Percentiles rank a stretch among this genome's conserved stretches.
phyloP scores from a whole-genome alignment of 2,797 vertebrate genomes.

The Calcarius lapponicus region DNA sequence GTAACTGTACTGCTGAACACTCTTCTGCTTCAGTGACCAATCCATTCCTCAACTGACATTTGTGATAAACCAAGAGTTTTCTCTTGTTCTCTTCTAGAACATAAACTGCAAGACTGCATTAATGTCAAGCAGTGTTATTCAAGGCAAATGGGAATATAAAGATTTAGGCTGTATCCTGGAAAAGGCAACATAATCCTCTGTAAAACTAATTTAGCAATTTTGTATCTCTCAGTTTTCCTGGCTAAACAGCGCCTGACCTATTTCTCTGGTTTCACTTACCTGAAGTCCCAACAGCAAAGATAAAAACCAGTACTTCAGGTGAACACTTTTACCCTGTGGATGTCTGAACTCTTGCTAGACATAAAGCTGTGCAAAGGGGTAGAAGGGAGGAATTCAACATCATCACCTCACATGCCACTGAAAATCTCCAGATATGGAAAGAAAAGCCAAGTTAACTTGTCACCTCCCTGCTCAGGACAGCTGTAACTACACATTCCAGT shows the following conservation, averaged over 20 bases:
- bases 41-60: conserved; percentile 36
- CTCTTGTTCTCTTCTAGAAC: conserved; percentile 12
- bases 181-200: conserved; percentile 45
- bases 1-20: neutral
- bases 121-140: conserved; percentile 46
- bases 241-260: neutral
- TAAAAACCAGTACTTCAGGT: neutral
- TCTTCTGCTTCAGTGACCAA: conserved; percentile 28
- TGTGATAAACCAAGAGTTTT: conserved; percentile 41
- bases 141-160: conserved; percentile 47
- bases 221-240: neutral
- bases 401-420: neutral
- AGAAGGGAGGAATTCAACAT: neutral
- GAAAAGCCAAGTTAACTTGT: neutral
- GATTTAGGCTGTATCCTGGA: conserved; percentile 19
- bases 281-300: neutral
- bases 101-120: conserved; percentile 49
- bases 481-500: neutral
- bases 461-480: neutral
- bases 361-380: neutral
- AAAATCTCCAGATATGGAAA: neutral
- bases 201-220: conserved; percentile 33
- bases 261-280: neutral
- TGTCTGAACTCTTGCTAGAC: neutral
- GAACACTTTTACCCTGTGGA: neutral